These are phyloP conservation scores for Lycocerus yunnanus DNA, from an alignment of 2,888 invertebrate species.

Conservation along the genomic window DNA sequence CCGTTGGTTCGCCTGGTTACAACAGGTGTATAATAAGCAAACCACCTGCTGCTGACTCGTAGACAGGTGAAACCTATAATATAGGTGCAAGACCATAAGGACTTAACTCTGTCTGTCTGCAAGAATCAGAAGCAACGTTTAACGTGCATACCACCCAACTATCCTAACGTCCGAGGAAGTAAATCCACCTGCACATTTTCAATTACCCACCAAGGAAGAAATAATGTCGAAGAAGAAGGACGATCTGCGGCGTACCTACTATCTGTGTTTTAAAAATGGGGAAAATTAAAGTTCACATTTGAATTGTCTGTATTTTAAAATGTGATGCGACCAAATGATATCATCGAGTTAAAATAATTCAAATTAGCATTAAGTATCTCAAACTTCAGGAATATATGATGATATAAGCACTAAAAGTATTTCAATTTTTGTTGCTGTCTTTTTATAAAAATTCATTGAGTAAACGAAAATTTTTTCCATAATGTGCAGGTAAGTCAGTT, in stretches of 20 bases:
- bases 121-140: background rate
- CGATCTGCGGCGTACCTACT: background rate
- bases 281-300: background rate
- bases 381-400: background rate
- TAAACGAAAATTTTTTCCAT: too few relatives aligned
- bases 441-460: too few relatives aligned
- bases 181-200: background rate
- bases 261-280: background rate
- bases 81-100: background rate
- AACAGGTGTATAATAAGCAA: constrained; percentile 28
- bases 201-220: background rate
- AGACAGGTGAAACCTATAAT: constrained; percentile 22
- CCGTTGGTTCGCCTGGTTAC: constrained; percentile 23
- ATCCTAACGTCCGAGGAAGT: background rate
- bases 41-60: constrained; percentile 22
- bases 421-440: background rate
- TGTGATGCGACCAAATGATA: background rate
- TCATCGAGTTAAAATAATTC: background rate
- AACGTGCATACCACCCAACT: background rate
- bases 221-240: background rate
- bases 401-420: background rate
- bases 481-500: too few relatives aligned
- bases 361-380: background rate
- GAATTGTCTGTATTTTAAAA: background rate
- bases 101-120: background rate